Conservation (phyloP, 2,113 vertebrate genomes). For the Dolichotis patagonum region DNA sequence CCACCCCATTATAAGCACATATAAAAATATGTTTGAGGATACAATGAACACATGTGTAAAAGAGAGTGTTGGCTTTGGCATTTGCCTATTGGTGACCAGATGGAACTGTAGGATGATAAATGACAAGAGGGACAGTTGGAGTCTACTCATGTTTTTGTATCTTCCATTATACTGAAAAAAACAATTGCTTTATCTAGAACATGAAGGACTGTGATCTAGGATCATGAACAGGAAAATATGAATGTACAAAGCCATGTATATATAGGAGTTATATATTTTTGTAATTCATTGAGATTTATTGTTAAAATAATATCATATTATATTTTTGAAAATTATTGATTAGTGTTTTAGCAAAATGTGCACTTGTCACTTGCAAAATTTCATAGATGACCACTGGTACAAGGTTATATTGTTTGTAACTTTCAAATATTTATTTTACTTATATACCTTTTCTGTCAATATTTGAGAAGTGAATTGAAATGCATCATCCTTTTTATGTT, state of each 20-base stretch:
- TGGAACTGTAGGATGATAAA: background rate
- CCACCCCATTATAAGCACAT: background rate
- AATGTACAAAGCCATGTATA: background rate
- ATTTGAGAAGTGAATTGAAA: background rate
- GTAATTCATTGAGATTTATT: background rate
- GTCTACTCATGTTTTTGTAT: background rate
- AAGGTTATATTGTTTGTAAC: background rate
- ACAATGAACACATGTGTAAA: background rate
- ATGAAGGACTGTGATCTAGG: background rate
- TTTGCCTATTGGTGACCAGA: background rate
- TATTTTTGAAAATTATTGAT: slow-evolving; percentile 7
- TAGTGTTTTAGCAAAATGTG: background rate
- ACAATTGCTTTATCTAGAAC: background rate
- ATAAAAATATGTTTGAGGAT: background rate
- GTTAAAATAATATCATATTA: background rate
- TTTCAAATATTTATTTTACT: slow-evolving; percentile 2
- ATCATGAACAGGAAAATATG: background rate
- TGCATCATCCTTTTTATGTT: background rate
- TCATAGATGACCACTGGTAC: background rate
- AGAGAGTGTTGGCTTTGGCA: background rate
- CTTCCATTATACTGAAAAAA: slow-evolving; percentile 4
- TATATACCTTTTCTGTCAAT: background rate
- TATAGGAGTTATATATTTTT: slow-evolving; percentile 3
- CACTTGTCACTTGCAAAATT: background rate
- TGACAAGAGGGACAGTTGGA: background rate